Evolutionary conservation across 2,113 vertebrate species (phyloP), one percentile per base, ranked within the genome.

Genomic region (Morone saxatilis): DNA sequence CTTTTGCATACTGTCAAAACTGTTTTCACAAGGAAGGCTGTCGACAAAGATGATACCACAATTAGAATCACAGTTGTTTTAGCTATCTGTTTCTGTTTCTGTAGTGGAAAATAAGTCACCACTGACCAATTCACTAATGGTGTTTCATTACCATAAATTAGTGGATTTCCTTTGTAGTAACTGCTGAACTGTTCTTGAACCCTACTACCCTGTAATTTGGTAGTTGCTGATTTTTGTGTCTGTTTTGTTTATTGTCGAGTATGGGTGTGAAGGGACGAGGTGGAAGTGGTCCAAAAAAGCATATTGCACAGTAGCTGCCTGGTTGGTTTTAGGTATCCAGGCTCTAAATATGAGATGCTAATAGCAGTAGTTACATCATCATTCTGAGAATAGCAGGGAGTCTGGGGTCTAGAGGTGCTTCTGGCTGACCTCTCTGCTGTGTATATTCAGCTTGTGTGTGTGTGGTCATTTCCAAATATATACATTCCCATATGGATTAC

Each of bases 381-480:
- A 73, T 92, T 91, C 92, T 93, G 86, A 85, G 92, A 94, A 94
- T 94, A 93, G 93, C 89, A 82, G 86, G 88, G 90, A 91, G 90
- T 90, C 90, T 87, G 91, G 74, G 89, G 89, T 94, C 90, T 92
- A 86, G 86, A 91, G 88, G 85, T 89, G 87, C 85, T 85, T 87
- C 79, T 88, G 84, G 80, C 84, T 89, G 93, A 92, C 91, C 91
- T 88, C 88, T 80, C 78, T 73, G 57, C 71, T 83, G 86, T 88
- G 87, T 92, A 92, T 92, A 91, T 92, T 85, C 56, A 56, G 90
- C 84, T 50, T 68, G 83, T 76, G 81, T 89, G 86, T 88, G 90
- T 93, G 92, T 92, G 93, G 90, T 93, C 90, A 93, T 89, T 72
- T 91, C 93, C 92, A 94, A 90, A 94, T 90, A 92, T 93, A 93